These are phyloP conservation scores for Manis crassicaudata DNA, from an alignment of 2,797 vertebrate species.

Conservation along the genomic window DNA sequence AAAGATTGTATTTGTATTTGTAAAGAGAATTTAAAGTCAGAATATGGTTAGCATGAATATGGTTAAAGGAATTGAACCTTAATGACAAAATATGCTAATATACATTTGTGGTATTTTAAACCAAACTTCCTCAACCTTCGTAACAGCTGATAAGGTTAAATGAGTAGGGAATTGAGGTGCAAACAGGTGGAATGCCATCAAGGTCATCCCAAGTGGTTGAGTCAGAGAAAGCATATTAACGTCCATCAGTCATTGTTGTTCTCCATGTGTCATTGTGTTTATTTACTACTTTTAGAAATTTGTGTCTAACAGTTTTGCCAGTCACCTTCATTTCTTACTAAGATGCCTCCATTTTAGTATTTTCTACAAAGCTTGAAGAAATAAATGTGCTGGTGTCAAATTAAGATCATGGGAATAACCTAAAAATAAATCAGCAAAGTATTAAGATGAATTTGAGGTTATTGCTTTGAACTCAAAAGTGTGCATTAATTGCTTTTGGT, in stretches of 20 bases:
- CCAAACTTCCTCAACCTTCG: neutral
- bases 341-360: neutral
- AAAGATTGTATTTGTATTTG: neutral
- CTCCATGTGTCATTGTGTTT: neutral
- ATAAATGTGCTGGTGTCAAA: neutral
- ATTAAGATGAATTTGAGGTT: conserved; percentile 40
- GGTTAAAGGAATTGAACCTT: neutral
- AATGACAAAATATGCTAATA: neutral
- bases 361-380: conserved; percentile 31
- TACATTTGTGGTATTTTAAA: neutral
- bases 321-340: neutral
- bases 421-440: conserved; percentile 61
- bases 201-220: fast-evolving
- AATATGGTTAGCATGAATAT: neutral
- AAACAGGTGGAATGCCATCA: neutral
- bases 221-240: neutral
- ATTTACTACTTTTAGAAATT: neutral
- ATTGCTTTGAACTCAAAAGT: conserved; percentile 9
- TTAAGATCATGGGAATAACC: neutral
- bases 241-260: neutral
- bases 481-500: neutral
- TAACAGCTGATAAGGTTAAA: neutral
- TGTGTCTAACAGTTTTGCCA: neutral
- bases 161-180: neutral
- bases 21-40: conserved; percentile 25